Evolutionary conservation across 2,888 invertebrate genomes (phyloP).

Genomic region (Drosophila anomalipes): DNA sequence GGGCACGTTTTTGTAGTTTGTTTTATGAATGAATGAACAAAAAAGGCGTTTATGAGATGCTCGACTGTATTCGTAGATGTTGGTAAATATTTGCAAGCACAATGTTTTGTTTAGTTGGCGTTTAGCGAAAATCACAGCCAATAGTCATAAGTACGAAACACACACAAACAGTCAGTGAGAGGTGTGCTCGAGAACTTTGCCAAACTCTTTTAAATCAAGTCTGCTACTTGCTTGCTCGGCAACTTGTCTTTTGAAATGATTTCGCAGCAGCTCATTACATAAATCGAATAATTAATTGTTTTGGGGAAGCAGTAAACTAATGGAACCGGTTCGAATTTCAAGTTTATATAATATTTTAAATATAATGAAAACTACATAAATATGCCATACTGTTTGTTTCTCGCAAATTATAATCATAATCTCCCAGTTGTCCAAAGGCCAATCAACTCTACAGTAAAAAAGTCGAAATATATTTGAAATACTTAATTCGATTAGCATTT

Average conservation of each 20-base stretch:
- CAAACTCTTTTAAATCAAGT: background rate
- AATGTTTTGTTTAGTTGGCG: constrained; percentile 59
- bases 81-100: constrained; percentile 60
- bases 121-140: constrained; percentile 56
- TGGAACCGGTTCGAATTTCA: constrained; percentile 66
- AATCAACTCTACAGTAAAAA: constrained; percentile 53
- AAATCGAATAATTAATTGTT: constrained; percentile 66
- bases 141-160: background rate
- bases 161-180: constrained; percentile 41
- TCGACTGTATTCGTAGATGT: constrained; percentile 8
- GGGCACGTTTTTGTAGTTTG: constrained; percentile 70
- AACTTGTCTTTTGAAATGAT: constrained; percentile 5
- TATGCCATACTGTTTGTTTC: constrained; percentile 6
- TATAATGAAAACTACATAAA: constrained; percentile 56
- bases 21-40: constrained; percentile 67
- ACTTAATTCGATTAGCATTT: constrained; percentile 24
- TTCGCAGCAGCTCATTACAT: constrained; percentile 44
- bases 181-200: constrained; percentile 54
- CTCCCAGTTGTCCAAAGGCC: constrained; percentile 59
- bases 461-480: constrained; percentile 24
- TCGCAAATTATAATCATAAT: constrained; percentile 35
- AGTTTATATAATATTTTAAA: constrained; percentile 62
- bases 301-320: constrained; percentile 49
- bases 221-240: constrained; percentile 5
- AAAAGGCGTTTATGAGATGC: constrained; percentile 22